A percentile compares a stretch with the other conserved stretches of the same genome.
Conservation (phyloP, 2,113 vertebrate genomes). For the Rhineura floridana region DNA sequence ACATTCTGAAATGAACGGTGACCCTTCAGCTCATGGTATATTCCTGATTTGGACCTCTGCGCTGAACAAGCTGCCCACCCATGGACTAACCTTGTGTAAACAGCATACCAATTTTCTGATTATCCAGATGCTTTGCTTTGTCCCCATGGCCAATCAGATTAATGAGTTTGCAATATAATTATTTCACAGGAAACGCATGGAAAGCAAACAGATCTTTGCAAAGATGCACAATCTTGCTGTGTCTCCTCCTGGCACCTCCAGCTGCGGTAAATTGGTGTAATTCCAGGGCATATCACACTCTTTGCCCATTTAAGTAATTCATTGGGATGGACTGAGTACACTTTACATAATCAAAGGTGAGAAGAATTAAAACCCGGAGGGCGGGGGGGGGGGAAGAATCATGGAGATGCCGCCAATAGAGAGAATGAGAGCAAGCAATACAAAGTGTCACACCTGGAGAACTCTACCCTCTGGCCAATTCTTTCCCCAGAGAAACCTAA, state of each 20-base stretch:
- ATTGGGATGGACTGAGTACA: not conserved
- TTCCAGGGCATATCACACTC: not conserved
- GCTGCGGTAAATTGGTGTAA: not conserved
- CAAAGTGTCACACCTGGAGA: not conserved
- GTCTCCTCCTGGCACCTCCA: too few relatives aligned
- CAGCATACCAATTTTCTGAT: slow-evolving; percentile 31
- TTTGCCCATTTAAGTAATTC: not conserved
- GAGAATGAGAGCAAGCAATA: not conserved
- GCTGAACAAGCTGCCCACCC: not conserved
- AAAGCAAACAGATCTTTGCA: not conserved
- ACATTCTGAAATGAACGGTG: slow-evolving; percentile 2
- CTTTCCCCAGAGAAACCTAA: slow-evolving; percentile 34
- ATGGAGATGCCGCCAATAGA: not conserved
- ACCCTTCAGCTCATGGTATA: not conserved
- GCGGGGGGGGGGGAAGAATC: not conserved
- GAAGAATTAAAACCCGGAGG: not conserved
- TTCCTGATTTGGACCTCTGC: not conserved
- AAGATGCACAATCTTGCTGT: not conserved
- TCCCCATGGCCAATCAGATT: slow-evolving; percentile 30
- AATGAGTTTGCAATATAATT: slow-evolving; percentile 30
- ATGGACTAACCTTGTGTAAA: slow-evolving; percentile 32
- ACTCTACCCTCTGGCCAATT: slow-evolving; percentile 6
- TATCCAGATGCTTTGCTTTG: slow-evolving; percentile 20
- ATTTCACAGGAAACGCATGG: slow-evolving; percentile 8
- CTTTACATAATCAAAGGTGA: not conserved